These are phyloP conservation scores for Ochlodes sylvanus DNA, from an alignment of 2,888 invertebrate species.

Conservation along the genomic window DNA sequence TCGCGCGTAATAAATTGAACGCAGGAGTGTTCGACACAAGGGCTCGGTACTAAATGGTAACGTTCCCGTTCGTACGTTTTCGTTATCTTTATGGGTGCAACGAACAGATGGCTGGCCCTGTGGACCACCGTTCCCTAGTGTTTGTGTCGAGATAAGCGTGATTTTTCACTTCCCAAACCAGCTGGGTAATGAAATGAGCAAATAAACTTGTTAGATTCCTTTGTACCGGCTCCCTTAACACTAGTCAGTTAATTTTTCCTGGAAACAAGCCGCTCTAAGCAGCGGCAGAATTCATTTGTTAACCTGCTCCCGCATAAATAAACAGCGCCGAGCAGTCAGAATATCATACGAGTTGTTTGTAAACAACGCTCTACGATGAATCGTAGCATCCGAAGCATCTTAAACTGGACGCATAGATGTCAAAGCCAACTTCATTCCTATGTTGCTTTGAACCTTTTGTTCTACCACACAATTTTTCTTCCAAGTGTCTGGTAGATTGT, in stretches of 20 bases:
- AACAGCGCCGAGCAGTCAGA: conserved; percentile 44
- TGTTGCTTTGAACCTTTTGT: conserved; percentile 38
- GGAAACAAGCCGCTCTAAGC: conserved; percentile 53
- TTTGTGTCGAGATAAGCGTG: conserved; percentile 80
- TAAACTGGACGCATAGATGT: conserved; percentile 63
- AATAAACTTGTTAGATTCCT: conserved; percentile 71
- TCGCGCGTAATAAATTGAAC: conserved; percentile 72
- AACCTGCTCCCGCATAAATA: conserved; percentile 43
- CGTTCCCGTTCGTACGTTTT: conserved; percentile 74
- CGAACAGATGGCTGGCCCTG: conserved; percentile 79
- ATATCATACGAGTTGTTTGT: conserved; percentile 63
- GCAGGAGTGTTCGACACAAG: conserved; percentile 67
- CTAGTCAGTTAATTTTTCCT: conserved; percentile 67
- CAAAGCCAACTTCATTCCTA: conserved; percentile 57
- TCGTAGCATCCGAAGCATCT: conserved; percentile 55
- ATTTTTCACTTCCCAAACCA: conserved; percentile 82
- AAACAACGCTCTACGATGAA: conserved; percentile 65
- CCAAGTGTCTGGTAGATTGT: not conserved
- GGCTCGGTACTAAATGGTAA: conserved; percentile 75
- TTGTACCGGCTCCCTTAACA: conserved; percentile 67
- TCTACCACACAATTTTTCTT: conserved; percentile 2
- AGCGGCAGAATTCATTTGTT: conserved; percentile 41
- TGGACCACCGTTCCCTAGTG: conserved; percentile 73
- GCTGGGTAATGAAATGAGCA: conserved; percentile 75
- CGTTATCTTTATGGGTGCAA: conserved; percentile 84